These are phyloP conservation scores for Orthonevra nobilis DNA, from an alignment of 2,888 invertebrate genomes.

Conservation along the genomic window DNA sequence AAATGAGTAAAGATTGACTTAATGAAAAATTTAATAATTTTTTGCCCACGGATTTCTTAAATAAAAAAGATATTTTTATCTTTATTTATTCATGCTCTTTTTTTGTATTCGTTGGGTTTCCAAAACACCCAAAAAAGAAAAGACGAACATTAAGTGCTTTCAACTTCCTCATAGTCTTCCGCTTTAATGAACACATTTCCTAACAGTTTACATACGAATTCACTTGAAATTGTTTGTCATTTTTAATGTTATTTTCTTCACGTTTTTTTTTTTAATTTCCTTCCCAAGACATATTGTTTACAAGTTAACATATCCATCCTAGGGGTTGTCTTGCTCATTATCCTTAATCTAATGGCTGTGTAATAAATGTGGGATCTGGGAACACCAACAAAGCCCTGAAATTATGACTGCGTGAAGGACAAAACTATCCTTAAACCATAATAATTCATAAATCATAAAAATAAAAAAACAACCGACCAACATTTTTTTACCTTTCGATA, in stretches of 20 bases:
- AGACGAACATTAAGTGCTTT: no score
- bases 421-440: constrained; percentile 75
- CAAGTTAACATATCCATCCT: constrained; percentile 15
- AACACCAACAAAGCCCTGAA: constrained; percentile 60
- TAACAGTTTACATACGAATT: constrained; percentile 32
- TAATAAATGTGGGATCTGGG: constrained; percentile 45
- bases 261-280: no score
- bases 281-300: no score
- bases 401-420: constrained; percentile 59
- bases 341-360: constrained; percentile 64
- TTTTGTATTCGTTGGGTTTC: no score
- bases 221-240: constrained; percentile 9
- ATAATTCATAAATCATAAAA: constrained; percentile 79
- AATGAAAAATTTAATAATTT: no score
- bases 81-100: no score
- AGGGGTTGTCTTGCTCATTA: constrained; percentile 49
- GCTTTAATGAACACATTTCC: constrained; percentile 32
- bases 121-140: no score
- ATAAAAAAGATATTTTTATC: no score
- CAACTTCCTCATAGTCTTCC: no score
- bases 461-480: constrained; percentile 76
- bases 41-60: no score
- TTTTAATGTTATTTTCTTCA: no score
- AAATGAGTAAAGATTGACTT: no score
- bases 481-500: constrained; percentile 63